Evolutionary conservation across 2,113 vertebrate genomes (phyloP).

Genomic region (Acrocephalus arundinaceus): DNA sequence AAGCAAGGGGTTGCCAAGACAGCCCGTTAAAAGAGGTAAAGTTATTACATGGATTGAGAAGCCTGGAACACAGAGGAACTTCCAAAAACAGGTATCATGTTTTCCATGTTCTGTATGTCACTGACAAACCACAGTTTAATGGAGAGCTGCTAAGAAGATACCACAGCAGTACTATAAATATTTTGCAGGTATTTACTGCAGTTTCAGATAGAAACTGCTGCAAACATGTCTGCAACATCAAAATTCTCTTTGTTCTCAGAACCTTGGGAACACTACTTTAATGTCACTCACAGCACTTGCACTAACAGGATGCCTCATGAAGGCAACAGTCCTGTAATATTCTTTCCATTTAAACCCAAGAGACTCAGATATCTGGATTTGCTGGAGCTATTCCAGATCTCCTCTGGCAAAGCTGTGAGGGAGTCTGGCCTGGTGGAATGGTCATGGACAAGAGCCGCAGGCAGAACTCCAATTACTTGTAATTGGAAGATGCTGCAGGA

Average conservation of each 20-base stretch:
- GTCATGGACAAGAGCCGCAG: not conserved
- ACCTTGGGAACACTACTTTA: not conserved
- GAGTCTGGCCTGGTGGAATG: not conserved
- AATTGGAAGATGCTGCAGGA: constrained; percentile 26
- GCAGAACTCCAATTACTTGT: constrained; percentile 20
- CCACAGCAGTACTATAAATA: not conserved
- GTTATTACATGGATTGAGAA: not conserved
- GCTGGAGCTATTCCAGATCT: constrained; percentile 19
- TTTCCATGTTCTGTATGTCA: not conserved
- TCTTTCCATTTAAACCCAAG: not conserved
- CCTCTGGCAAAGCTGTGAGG: not conserved
- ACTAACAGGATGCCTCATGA: not conserved
- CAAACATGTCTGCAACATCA: not conserved
- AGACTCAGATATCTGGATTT: not conserved
- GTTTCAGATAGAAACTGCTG: not conserved
- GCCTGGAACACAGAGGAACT: not conserved
- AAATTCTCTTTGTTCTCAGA: not conserved
- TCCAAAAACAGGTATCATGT: not conserved
- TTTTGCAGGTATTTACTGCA: not conserved
- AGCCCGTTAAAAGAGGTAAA: not conserved
- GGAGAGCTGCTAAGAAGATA: not conserved
- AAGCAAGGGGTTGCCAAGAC: constrained; percentile 9
- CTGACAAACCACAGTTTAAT: not conserved
- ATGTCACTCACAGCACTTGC: not conserved
- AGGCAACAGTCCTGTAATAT: not conserved